A percentile compares a stretch with the other conserved stretches of the same genome.
Conservation (phyloP, 2,113 vertebrate genomes). For the Dolichallabes microphthalmus region DNA sequence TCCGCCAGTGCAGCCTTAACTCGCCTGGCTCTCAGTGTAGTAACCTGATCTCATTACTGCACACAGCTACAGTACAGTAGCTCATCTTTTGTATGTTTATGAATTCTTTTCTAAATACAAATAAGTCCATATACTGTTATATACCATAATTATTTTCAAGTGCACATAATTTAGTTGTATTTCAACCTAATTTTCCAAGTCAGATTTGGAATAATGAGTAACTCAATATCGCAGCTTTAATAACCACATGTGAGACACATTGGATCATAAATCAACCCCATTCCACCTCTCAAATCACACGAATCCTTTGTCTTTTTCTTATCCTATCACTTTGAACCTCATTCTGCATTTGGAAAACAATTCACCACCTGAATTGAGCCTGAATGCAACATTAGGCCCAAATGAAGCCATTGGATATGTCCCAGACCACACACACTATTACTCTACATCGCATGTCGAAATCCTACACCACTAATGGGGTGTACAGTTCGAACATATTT, state of each 20-base stretch:
- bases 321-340: not conserved
- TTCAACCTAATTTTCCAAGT: slow-evolving; percentile 35
- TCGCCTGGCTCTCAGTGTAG: slow-evolving; percentile 11
- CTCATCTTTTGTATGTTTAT: not conserved
- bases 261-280: not conserved
- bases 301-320: not conserved
- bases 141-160: not conserved
- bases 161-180: slow-evolving; percentile 6
- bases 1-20: not conserved
- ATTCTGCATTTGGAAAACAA: not conserved
- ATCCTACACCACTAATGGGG: not conserved
- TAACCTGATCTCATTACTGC: slow-evolving; percentile 1
- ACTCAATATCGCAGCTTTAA: slow-evolving; percentile 38
- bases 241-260: slow-evolving; percentile 41
- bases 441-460: not conserved
- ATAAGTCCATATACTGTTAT: no score
- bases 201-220: slow-evolving; percentile 46
- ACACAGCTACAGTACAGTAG: not conserved
- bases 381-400: not conserved
- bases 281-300: not conserved
- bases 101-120: not conserved
- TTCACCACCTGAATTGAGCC: not conserved
- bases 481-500: slow-evolving; percentile 2
- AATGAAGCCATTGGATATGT: not conserved
- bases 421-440: not conserved